Evolutionary conservation across 1,140 invertebrate genomes (phyloP), one percentile per base, ranked within the genome.

Genomic region (Pristionchus pacificus): DNA sequence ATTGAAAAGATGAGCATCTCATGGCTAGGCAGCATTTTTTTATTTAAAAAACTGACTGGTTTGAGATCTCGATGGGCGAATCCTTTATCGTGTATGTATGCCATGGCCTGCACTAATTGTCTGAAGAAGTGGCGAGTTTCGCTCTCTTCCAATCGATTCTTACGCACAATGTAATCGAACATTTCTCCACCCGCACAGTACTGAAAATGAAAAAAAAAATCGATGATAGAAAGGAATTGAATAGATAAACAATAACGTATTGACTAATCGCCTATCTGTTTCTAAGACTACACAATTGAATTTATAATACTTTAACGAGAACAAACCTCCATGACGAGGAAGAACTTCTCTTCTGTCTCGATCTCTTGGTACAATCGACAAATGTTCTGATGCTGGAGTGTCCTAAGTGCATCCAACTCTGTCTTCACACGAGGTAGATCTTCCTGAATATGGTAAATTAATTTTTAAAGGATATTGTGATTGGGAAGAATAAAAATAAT

Each of bases 81-180:
- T 58, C 91, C 91, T 75, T 88, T 86, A 65, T 85, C 86, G 79
- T 93, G 91, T 63, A 91, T 87, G 79, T 90, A 92, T 1, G 89
- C 89, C 27, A 93, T 89, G 59, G 90, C 91, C 60, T 89, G 88
- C 24, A 91, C 88, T 75, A 92, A 91, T 83, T 92, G 90, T 49
- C 90, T 84, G 79, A 92, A 92, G 80, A 91, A 91, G 64, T 87
- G 84, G 24, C 89, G 83, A 0, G 90, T 90, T 82, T 92, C 90
- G 29, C 87, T 81, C 85, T 92, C 91, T 28, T 85, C 85, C 1
- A 93, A 81, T 68, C 88, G 85, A 72, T 90, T 89, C 79, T 89
- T 90, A 74, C 89, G 88, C 55, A 93, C 90, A 77, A 92, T 91
- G 76, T 92, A 92, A 85, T 93, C 91, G 85, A 93, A 92, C 27